These are phyloP conservation scores for Zingel zingel DNA, from an alignment of 2,113 vertebrate genomes.

Conservation along the genomic window DNA sequence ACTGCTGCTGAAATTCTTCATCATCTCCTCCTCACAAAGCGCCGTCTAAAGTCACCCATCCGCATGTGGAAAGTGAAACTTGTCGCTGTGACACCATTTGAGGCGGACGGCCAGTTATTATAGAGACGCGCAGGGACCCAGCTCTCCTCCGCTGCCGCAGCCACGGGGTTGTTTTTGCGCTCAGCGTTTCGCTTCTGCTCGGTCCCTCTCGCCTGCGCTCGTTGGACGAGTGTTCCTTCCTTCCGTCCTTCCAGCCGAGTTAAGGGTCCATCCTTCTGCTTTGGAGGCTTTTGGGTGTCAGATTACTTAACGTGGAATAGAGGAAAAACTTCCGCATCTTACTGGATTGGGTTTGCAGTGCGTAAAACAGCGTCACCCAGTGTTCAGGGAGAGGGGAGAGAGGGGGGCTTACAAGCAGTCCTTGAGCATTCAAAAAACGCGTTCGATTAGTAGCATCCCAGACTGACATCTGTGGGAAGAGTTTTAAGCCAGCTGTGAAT, in stretches of 20 bases:
- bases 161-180: conserved; percentile 58
- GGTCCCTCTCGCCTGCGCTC: conserved; percentile 53
- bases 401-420: too few species aligned
- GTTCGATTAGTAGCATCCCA: conserved; percentile 4
- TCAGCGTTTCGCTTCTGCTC: conserved; percentile 44
- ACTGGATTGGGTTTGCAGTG: conserved; percentile 7
- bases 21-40: conserved; percentile 90
- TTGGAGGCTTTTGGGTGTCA: conserved; percentile 77
- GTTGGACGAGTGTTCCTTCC: conserved; percentile 65
- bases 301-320: conserved; percentile 82
- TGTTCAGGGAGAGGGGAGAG: conserved; percentile 8
- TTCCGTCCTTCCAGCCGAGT: conserved; percentile 73
- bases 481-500: background rate
- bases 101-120: conserved; percentile 34
- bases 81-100: conserved; percentile 75
- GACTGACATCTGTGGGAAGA: background rate
- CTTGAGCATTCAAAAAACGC: background rate
- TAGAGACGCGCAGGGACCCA: conserved; percentile 55
- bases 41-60: conserved; percentile 87
- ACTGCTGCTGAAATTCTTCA: conserved; percentile 89
- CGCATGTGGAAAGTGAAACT: conserved; percentile 81
- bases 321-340: conserved; percentile 77
- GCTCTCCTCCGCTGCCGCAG: conserved; percentile 57
- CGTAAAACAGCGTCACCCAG: conserved; percentile 76
- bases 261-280: conserved; percentile 82